These are phyloP conservation scores for Geotrypetes seraphini DNA, from an alignment of 2,797 vertebrate genomes.

Conservation along the genomic window DNA sequence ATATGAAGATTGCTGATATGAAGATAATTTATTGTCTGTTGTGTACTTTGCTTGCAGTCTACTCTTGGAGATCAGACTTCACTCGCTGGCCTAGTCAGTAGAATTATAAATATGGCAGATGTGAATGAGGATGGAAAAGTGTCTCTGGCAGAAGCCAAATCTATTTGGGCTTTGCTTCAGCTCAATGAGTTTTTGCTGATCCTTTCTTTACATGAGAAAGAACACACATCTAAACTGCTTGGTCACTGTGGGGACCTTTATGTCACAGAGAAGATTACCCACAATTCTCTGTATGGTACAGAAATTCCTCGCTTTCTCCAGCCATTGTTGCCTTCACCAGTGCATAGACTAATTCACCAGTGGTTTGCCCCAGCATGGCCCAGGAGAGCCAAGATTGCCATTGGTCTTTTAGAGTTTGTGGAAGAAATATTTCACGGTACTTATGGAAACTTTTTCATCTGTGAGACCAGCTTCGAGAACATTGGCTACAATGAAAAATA, in stretches of 20 bases:
- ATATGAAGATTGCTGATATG: no score
- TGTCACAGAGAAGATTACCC: conserved; percentile 72
- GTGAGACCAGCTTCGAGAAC: conserved; percentile 70
- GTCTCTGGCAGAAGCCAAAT: conserved; percentile 89
- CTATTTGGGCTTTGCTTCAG: conserved; percentile 89
- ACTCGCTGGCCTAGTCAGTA: conserved; percentile 64
- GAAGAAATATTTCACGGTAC: conserved; percentile 93
- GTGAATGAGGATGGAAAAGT: conserved; percentile 80
- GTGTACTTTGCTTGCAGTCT: conserved; percentile 45
- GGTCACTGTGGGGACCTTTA: conserved; percentile 92
- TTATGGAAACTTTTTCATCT: conserved; percentile 89
- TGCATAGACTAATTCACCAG: conserved; percentile 69
- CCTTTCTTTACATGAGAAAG: conserved; percentile 82
- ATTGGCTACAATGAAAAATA: conserved; percentile 82
- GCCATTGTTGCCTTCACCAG: conserved; percentile 62
- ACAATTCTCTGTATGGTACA: conserved; percentile 67
- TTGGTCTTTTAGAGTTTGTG: conserved; percentile 92
- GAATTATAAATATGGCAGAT: conserved; percentile 78
- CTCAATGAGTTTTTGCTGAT: conserved; percentile 87
- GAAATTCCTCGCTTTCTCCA: conserved; percentile 69
- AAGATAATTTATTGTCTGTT: not conserved
- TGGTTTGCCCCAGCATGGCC: conserved; percentile 93
- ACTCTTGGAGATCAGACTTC: conserved; percentile 84
- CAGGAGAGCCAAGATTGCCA: conserved; percentile 78
- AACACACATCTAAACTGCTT: conserved; percentile 79